A percentile compares a stretch with the other conserved stretches of the same genome.
phyloP scores from a whole-genome alignment of 2,797 vertebrate species.

The Centropyge bicolor region DNA sequence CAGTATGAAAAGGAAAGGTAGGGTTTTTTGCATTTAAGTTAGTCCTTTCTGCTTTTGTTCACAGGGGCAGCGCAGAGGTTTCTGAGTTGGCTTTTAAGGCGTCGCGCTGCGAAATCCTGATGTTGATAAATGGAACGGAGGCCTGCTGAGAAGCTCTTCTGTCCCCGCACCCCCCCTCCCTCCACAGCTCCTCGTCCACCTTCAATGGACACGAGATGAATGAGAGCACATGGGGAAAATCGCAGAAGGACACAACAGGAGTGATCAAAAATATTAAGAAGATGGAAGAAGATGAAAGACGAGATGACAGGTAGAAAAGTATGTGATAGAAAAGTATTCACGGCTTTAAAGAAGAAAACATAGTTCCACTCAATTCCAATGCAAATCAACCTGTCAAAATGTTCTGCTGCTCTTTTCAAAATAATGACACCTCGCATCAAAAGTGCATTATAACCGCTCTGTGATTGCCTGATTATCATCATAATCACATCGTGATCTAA shows the following conservation, averaged over 20 bases:
- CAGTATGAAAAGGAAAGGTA: slow-evolving; percentile 60
- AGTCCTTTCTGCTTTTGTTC: slow-evolving; percentile 63
- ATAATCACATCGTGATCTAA: slow-evolving; percentile 72
- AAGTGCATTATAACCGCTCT: slow-evolving; percentile 48
- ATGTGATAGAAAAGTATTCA: neutral
- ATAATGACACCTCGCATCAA: slow-evolving; percentile 42
- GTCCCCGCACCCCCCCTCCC: slow-evolving; percentile 26
- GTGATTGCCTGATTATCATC: slow-evolving; percentile 54
- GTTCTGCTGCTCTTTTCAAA: slow-evolving; percentile 29
- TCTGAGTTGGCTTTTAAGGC: slow-evolving; percentile 73
- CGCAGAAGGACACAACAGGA: slow-evolving; percentile 51
- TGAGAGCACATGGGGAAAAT: slow-evolving; percentile 51
- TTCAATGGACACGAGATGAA: slow-evolving; percentile 66
- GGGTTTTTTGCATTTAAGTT: slow-evolving; percentile 58
- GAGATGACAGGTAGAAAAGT: slow-evolving; percentile 24
- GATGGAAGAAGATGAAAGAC: slow-evolving; percentile 33
- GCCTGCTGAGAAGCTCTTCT: slow-evolving; percentile 73
- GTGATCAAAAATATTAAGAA: slow-evolving; percentile 53
- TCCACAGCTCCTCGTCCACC: slow-evolving; percentile 36
- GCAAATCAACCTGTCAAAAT: slow-evolving; percentile 34
- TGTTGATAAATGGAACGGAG: slow-evolving; percentile 75
- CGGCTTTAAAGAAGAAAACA: neutral
- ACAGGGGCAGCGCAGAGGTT: slow-evolving; percentile 33
- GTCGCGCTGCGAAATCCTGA: slow-evolving; percentile 62
- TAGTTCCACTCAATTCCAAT: slow-evolving; percentile 3